Base-by-base conservation (phyloP, 2,113 vertebrate species). In the Engraulis encrasicolus region DNA sequence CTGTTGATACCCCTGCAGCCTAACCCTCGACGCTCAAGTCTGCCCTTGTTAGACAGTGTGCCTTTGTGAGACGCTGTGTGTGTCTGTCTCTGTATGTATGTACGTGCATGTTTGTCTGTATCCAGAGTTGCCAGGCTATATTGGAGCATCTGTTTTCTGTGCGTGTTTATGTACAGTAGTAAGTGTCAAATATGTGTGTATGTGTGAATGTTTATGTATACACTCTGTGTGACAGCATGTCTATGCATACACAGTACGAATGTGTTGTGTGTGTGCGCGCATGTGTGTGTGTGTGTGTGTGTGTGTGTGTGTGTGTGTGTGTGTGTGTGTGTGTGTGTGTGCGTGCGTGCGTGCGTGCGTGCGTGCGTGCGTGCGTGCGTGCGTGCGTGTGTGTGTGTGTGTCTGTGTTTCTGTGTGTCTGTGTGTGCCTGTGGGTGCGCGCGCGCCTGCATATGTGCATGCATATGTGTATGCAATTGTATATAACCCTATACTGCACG, bases 31-130 rank as follows among this genome's bases (percentile, higher is more conserved):
- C 14, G 23, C 27, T 80, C 6, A 80, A 80, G 45, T 80, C 45
- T 80, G 79, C 58, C n/a, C 58, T 66, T 66, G 58, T 66, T 66
- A 66, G 58, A 66, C 58, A 31, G n/a, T 66, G 58, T 66, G 58
- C 2, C 58, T 31, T 66, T 66, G 9, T 66, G 15, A 12, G 23
- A 11, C 9, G 1, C 23, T 66, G 23, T 27, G 58, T 66, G 58
- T 66, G 58, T 66, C 6, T 66, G 23, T 58, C 2, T 23, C 18
- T 58, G 19, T 58, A n/a, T 58, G 54, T 58, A n/a, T 58, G 54
- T 23, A n/a, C n/a, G n/a, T n/a, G n/a, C n/a, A 20, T 58, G 54
- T 58, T 19, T 58, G 20, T 45, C 40, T 45, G 40, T 45, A 45
- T 45, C 4, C 9, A 45, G 9, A 45, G 40, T 45, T 45, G 40